These are phyloP conservation scores for Pachyuromys duprasi DNA, from an alignment of 2,797 vertebrate species.

Conservation along the genomic window DNA sequence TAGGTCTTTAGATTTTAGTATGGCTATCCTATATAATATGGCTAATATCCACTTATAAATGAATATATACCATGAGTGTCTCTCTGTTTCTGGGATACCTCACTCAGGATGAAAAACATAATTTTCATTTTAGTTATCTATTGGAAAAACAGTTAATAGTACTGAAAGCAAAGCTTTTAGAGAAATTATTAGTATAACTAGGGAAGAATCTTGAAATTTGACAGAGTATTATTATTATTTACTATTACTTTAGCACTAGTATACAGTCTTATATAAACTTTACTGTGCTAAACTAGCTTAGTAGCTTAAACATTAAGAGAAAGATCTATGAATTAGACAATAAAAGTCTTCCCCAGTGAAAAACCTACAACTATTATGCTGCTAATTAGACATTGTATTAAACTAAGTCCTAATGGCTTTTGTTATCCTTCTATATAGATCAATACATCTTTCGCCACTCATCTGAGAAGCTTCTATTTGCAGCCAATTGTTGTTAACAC, in stretches of 20 bases:
- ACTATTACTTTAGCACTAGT: not conserved
- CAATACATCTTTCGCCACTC: not conserved
- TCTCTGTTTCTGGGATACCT: too few relatives aligned
- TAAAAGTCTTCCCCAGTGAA: not conserved
- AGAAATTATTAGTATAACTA: not conserved
- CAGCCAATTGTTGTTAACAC: not conserved
- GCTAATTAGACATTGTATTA: not conserved
- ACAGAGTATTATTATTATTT: not conserved
- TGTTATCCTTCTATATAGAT: not conserved
- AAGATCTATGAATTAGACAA: not conserved
- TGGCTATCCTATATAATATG: too few relatives aligned
- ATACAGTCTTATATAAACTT: not conserved
- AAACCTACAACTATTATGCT: not conserved
- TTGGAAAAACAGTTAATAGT: not conserved
- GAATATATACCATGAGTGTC: too few relatives aligned
- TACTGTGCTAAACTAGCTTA: not conserved
- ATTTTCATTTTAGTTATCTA: slow-evolving; percentile 9
- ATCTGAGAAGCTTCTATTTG: not conserved
- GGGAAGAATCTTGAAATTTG: not conserved
- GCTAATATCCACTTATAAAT: too few relatives aligned
- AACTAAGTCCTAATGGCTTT: not conserved
- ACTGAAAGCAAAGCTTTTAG: not conserved
- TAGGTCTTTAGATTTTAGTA: too few relatives aligned
- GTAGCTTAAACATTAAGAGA: not conserved
- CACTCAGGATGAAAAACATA: not conserved